A percentile compares a stretch with the other conserved stretches of the same genome.
Evolutionary conservation across 2,888 invertebrate species (phyloP).

Genomic region (Heliconius cydno): DNA sequence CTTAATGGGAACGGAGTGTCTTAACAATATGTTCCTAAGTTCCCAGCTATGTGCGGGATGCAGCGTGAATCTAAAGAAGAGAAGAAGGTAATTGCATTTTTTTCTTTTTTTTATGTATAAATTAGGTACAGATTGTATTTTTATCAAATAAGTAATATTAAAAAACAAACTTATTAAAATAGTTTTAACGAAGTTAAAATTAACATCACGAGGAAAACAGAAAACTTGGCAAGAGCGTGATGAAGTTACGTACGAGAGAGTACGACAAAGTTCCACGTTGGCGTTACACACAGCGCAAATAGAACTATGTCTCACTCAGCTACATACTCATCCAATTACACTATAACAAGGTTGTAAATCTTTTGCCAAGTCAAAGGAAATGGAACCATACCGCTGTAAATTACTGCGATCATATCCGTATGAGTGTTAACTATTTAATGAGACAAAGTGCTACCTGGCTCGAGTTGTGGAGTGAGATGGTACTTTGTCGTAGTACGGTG

Average conservation of each 20-base stretch:
- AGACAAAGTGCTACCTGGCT: constrained; percentile 45
- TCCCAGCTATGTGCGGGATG: background rate
- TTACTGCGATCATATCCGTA: constrained; percentile 45
- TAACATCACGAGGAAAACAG: constrained; percentile 36
- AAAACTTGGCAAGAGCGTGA: constrained; percentile 37
- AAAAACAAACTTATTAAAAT: constrained; percentile 19
- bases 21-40: no score
- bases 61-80: background rate
- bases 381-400: constrained; percentile 51
- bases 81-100: no score
- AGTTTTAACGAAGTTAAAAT: constrained; percentile 37
- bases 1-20: no score
- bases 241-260: constrained; percentile 25
- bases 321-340: constrained; percentile 52
- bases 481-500: constrained; percentile 32
- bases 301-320: constrained; percentile 47
- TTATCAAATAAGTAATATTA: background rate
- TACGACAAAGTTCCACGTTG: constrained; percentile 56
- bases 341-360: constrained; percentile 54
- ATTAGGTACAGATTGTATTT: no score
- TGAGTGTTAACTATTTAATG: constrained; percentile 47
- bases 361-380: constrained; percentile 48
- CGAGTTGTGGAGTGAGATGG: constrained; percentile 37
- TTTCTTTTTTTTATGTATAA: no score
- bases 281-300: constrained; percentile 45